Percentiles rank a stretch among this genome's conserved stretches.
Evolutionary conservation across 2,797 vertebrate species (phyloP).

Genomic region (Todus mexicanus): DNA sequence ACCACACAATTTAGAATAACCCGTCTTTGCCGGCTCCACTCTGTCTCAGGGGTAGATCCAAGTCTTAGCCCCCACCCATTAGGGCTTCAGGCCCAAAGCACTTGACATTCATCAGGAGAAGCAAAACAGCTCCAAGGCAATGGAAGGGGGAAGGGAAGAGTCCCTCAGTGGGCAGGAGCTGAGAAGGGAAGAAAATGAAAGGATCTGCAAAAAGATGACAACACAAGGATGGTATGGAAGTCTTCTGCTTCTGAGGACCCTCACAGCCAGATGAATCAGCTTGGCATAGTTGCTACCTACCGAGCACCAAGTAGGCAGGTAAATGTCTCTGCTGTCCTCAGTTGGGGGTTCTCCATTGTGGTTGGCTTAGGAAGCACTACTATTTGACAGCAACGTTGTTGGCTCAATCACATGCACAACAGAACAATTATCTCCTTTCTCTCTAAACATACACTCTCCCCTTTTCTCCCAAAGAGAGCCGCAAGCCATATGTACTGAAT

Average conservation of each 20-base stretch:
- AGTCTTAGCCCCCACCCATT: constrained; percentile 8
- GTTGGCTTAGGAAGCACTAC: not conserved
- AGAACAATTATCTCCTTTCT: not conserved
- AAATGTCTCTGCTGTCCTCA: not conserved
- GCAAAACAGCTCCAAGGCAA: constrained; percentile 20
- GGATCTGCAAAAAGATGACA: not conserved
- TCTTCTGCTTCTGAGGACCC: not conserved
- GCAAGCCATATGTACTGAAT: not conserved
- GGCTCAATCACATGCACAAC: not conserved
- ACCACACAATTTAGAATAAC: constrained; percentile 47
- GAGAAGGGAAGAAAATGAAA: not conserved
- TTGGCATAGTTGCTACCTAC: not conserved
- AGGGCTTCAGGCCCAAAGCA: constrained; percentile 5
- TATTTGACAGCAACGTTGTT: not conserved
- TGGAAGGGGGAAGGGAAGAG: not conserved
- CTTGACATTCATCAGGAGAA: constrained; percentile 12
- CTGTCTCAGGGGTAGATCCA: constrained; percentile 44
- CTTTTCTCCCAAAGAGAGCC: not conserved
- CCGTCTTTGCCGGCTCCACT: constrained; percentile 29
- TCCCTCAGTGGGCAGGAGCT: not conserved
- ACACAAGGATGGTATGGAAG: not conserved
- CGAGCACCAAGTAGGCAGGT: not conserved
- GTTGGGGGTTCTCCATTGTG: not conserved
- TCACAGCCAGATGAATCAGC: not conserved
- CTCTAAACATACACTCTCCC: not conserved